Evolutionary conservation across 1,140 invertebrate species (phyloP).

Genomic region (Drosophila melanogaster): DNA sequence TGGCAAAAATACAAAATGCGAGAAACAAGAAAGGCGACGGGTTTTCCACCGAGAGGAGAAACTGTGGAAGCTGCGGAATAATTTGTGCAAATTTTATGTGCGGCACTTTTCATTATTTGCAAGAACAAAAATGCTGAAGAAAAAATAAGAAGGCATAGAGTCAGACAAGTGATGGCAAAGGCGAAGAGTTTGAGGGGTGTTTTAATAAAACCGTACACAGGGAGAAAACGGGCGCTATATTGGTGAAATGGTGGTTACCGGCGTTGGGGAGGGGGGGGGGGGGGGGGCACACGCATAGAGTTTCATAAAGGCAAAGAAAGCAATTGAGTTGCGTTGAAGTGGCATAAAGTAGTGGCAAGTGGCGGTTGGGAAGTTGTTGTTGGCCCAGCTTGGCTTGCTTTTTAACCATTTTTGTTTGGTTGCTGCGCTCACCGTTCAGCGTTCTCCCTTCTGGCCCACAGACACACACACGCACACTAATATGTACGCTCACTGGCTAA

Average conservation of each 20-base stretch:
- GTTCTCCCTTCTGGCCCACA: conserved; percentile 43
- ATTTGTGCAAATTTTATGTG: conserved; percentile 83
- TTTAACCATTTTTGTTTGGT: conserved; percentile 81
- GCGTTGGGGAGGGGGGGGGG: neutral
- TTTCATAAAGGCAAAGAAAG: conserved; percentile 80
- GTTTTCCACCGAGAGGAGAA: neutral
- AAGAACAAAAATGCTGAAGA: conserved; percentile 49
- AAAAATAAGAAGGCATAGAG: conserved; percentile 33
- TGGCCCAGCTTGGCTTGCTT: conserved; percentile 61
- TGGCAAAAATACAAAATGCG: conserved; percentile 52
- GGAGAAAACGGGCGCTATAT: neutral
- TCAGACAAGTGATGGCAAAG: conserved; percentile 45
- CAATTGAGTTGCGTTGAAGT: conserved; percentile 82
- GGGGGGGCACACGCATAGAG: conserved; percentile 25
- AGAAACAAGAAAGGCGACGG: conserved; percentile 20
- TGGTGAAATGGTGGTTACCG: too few relatives aligned
- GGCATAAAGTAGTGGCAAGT: conserved; percentile 81
- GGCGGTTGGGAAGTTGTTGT: conserved; percentile 53
- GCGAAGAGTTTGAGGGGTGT: conserved; percentile 46
- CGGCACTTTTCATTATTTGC: conserved; percentile 82
- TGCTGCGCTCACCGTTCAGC: conserved; percentile 44
- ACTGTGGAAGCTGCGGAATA: conserved; percentile 52
- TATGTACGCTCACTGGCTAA: neutral
- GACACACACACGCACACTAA: neutral
- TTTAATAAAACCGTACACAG: conserved; percentile 73